Percentiles rank a stretch among this genome's conserved stretches.
Conservation (phyloP, 2,113 vertebrate species). For the Barbus barbus region DNA sequence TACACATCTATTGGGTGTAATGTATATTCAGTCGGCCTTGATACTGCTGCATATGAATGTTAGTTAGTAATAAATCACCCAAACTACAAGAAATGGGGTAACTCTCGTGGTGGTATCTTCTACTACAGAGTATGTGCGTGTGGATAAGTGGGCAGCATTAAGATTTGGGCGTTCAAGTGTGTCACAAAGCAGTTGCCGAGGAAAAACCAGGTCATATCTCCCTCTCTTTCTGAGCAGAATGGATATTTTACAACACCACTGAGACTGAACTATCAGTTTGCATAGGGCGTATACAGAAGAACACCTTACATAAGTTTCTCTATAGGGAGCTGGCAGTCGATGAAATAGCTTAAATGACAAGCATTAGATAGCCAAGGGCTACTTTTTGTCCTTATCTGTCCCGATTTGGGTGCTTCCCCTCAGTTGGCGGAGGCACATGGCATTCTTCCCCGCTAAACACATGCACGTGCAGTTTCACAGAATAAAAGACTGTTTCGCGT, state of each 20-base stretch:
- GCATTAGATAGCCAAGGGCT: conserved; percentile 13
- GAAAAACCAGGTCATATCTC: conserved; percentile 35
- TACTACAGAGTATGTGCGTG: not conserved
- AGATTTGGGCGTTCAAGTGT: conserved; percentile 21
- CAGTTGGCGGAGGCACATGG: not conserved
- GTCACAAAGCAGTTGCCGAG: conserved; percentile 30
- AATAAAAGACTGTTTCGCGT: not conserved
- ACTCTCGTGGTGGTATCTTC: not conserved
- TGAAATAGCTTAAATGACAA: conserved; percentile 33
- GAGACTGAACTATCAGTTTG: conserved; percentile 17
- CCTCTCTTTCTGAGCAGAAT: conserved; percentile 33
- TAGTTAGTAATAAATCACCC: not conserved
- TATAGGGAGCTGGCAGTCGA: conserved; percentile 22
- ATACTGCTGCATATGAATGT: not conserved
- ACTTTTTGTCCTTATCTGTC: conserved; percentile 30
- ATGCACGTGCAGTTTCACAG: not conserved
- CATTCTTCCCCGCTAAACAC: not conserved
- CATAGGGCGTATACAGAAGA: conserved; percentile 20
- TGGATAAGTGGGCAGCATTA: conserved; percentile 8
- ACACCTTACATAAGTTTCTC: conserved; percentile 32
- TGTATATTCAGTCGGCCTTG: not conserved
- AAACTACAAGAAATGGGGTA: not conserved
- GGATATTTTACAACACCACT: conserved; percentile 29
- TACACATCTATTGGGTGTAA: too few relatives aligned
- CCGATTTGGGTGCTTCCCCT: not conserved